phyloP scores from a whole-genome alignment of 1,140 invertebrate genomes.

The Conopomorpha cramerella region DNA sequence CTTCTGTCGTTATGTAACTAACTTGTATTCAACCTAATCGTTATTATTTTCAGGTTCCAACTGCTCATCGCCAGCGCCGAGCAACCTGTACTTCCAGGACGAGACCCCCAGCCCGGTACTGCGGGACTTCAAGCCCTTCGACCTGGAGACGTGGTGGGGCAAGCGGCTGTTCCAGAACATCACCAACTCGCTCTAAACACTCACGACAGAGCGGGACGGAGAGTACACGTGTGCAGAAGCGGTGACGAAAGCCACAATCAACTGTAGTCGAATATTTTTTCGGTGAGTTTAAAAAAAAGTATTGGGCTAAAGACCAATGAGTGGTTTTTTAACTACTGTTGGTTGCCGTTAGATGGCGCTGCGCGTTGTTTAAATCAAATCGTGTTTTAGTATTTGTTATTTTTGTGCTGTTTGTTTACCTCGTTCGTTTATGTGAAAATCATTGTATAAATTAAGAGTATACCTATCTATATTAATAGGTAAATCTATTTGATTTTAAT shows the following conservation, averaged over 20 bases:
- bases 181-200: conserved; percentile 70
- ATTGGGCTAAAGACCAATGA: too few species aligned
- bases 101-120: conserved; percentile 70
- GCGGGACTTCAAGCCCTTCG: conserved; percentile 83
- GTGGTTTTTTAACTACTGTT: too few species aligned
- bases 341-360: too few species aligned
- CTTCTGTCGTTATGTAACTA: too few species aligned
- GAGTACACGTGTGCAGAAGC: conserved; percentile 5
- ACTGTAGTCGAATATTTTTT: conserved; percentile 52
- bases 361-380: too few species aligned
- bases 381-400: too few species aligned
- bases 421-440: too few species aligned
- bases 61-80: conserved; percentile 48
- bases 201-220: conserved; percentile 1
- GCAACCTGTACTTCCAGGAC: conserved; percentile 65
- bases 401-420: too few species aligned
- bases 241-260: conserved; percentile 54
- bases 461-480: too few species aligned
- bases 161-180: conserved; percentile 80
- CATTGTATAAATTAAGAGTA: too few species aligned
- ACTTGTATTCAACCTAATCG: conserved; percentile 1
- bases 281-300: too few species aligned
- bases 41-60: conserved; percentile 27
- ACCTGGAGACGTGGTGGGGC: conserved; percentile 87
- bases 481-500: too few species aligned